Conservation (phyloP, 2,797 vertebrate genomes). For the Hyperoplus immaculatus region DNA sequence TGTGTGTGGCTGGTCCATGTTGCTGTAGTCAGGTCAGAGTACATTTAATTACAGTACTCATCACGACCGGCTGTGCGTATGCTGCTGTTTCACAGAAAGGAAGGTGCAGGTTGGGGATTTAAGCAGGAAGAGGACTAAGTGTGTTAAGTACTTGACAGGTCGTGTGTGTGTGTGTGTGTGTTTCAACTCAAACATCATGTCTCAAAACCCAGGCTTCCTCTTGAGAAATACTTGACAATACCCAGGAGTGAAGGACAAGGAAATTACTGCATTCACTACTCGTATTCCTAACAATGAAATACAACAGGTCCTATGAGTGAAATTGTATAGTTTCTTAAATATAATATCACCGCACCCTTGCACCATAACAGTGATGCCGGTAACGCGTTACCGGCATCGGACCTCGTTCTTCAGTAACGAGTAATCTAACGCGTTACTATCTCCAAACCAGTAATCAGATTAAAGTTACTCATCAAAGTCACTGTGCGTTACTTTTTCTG, state of each 20-base stretch:
- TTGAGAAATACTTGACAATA: conserved; percentile 10
- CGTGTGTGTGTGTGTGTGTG: neutral
- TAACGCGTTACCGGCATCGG: too few species aligned
- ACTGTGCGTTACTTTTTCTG: too few species aligned
- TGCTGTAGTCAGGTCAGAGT: conserved; percentile 36
- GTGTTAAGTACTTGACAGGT: conserved; percentile 7
- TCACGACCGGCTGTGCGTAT: conserved; percentile 3
- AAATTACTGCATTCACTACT: conserved; percentile 14
- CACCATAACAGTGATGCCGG: too few species aligned
- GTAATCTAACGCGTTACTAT: too few species aligned
- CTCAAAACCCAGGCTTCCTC: conserved; percentile 10
- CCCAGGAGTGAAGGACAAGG: conserved; percentile 1
- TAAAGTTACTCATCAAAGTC: too few species aligned
- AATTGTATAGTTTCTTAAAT: neutral
- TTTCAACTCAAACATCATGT: conserved; percentile 6
- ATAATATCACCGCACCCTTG: neutral
- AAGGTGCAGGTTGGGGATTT: conserved; percentile 16
- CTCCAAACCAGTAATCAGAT: too few species aligned
- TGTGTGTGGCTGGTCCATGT: conserved; percentile 3
- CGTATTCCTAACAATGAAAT: neutral
- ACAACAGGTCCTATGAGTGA: conserved; percentile 6
- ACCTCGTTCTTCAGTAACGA: too few species aligned
- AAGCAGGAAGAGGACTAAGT: neutral
- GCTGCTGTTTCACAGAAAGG: conserved; percentile 22
- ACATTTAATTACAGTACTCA: conserved; percentile 41